These are phyloP conservation scores for Halcyon chelicuti DNA, from an alignment of 2,797 vertebrate genomes.

Conservation along the genomic window DNA sequence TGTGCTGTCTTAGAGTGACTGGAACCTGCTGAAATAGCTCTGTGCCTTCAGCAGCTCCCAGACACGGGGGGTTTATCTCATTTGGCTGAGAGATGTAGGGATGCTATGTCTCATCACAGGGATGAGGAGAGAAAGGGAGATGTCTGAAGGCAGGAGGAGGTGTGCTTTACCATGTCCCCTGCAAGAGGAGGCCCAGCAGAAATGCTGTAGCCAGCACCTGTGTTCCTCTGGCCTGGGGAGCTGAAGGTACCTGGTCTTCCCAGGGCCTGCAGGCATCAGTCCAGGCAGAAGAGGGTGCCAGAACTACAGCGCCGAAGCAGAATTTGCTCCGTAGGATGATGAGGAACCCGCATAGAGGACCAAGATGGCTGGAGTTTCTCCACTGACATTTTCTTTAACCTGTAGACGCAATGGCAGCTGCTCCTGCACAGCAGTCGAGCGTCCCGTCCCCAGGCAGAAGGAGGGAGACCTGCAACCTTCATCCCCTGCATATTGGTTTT, in stretches of 20 bases:
- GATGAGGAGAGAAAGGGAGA: neutral
- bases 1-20: neutral
- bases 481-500: rapidly evolving
- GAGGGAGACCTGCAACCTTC: neutral
- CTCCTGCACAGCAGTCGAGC: neutral
- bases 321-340: rapidly evolving
- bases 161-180: rapidly evolving
- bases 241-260: neutral
- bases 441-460: neutral
- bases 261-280: neutral
- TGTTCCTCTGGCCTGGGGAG: neutral
- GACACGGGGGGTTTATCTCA: rapidly evolving
- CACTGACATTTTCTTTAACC: neutral
- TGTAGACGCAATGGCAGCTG: rapidly evolving
- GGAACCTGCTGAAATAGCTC: neutral
- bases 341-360: neutral
- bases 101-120: rapidly evolving
- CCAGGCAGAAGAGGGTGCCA: constrained; percentile 41
- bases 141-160: rapidly evolving
- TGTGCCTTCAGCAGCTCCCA: rapidly evolving
- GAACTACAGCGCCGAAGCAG: neutral
- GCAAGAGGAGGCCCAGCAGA: neutral
- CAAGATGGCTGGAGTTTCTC: neutral
- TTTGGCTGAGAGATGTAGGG: neutral
- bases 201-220: rapidly evolving